A percentile compares a stretch with the other conserved stretches of the same genome.
phyloP scores from a whole-genome alignment of 2,888 invertebrate genomes.

The Trachelus iudaicus region DNA sequence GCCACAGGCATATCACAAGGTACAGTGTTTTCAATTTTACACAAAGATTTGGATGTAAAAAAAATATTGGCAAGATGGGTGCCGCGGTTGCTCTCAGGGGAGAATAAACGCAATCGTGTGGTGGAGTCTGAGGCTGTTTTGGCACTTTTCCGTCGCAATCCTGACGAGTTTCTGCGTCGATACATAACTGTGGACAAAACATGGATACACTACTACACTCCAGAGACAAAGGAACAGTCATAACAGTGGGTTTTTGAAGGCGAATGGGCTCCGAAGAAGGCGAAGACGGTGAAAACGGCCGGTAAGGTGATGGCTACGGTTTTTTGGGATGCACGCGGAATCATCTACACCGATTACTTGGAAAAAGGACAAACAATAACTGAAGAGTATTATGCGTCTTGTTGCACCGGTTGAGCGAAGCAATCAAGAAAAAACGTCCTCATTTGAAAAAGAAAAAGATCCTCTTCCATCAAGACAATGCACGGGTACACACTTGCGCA shows the following conservation, averaged over 20 bases:
- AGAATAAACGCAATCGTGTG: neutral
- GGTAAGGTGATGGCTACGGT: conserved; percentile 37
- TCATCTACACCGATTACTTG: conserved; percentile 47
- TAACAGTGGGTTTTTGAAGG: conserved; percentile 25
- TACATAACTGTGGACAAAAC: conserved; percentile 55
- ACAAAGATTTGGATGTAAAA: conserved; percentile 32
- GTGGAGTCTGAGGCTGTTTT: too few relatives aligned
- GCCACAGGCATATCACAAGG: conserved; percentile 28
- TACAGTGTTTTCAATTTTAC: conserved; percentile 22
- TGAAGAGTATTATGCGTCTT: conserved; percentile 33
- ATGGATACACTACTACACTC: conserved; percentile 48
- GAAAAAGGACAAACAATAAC: conserved; percentile 44
- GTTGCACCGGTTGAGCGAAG: conserved; percentile 35
- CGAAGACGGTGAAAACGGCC: conserved; percentile 20
- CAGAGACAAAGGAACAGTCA: conserved; percentile 38
- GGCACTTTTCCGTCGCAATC: too few relatives aligned
- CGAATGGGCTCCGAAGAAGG: conserved; percentile 26
- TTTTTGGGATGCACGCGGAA: conserved; percentile 47
- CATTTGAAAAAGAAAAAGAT: conserved; percentile 37
- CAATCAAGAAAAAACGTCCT: conserved; percentile 41
- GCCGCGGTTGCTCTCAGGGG: conserved; percentile 37
- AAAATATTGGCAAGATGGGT: too few relatives aligned
- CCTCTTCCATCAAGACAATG: conserved; percentile 38
- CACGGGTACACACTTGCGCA: conserved; percentile 18
- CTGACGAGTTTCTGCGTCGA: conserved; percentile 25